Evolutionary conservation across 2,113 vertebrate genomes (phyloP), one percentile per base, ranked within the genome.

Genomic region (Neoarius graeffei): DNA sequence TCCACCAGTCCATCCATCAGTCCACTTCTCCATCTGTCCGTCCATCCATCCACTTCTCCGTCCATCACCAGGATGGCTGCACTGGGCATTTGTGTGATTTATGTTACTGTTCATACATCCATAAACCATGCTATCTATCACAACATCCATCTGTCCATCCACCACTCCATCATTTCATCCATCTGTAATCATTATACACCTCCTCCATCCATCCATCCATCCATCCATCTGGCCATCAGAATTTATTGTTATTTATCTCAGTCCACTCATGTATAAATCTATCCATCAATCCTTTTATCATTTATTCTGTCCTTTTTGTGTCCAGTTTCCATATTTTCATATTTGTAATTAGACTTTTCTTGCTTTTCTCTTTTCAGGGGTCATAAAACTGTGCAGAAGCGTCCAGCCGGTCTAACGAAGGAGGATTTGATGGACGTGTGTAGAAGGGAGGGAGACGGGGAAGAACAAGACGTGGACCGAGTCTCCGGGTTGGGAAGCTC

Each of bases 371-470:
- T 67, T n/a, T 86, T 0, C n/a, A 99, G 98, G 71, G 98, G 98
- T 60, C 97, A 99, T 94, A 98, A 97, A 94, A 97, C 94, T 19
- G 90, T 97, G 80, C 97, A 96, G 94, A 96, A 96, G 86, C 97
- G 98, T 90, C 97, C 97, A 42, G 97, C 96, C 0, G 97, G 97
- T 4, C 94, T 99, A 79, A 99, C 97, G 90, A 99, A 97, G 93
- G 97, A 99, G 96, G 82, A 84, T 67, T 52, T 84, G 62, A 62
- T 84, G 62, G 82, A 84, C 0, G 82, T 52, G 48, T 84, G 82
- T 5, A 84, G 82, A 27, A 84, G 82, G 8, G 82, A 84, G 48
- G 82, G 82, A 84, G 82, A 84, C 0, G 25, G 48, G 25, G 82
- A 84, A 0, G 82, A 84, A 27, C 62, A 62, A 50, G 81, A 66